These are phyloP conservation scores for Lepus townsendii DNA, from an alignment of 2,797 vertebrate genomes.

Conservation along the genomic window DNA sequence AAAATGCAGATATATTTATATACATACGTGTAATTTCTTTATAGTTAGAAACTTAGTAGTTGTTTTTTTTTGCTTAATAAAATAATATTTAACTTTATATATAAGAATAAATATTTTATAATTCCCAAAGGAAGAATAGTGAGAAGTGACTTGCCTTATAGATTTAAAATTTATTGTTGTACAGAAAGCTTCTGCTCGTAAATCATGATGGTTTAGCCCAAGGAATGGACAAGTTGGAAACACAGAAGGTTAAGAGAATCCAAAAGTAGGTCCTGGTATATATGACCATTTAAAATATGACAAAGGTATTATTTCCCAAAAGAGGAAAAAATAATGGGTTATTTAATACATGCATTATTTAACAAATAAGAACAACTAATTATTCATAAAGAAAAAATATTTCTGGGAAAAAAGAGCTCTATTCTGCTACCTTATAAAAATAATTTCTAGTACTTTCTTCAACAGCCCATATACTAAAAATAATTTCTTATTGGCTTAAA, in stretches of 20 bases:
- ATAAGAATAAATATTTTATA: background rate
- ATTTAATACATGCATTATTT: background rate
- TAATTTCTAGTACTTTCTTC: background rate
- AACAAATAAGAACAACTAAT: background rate
- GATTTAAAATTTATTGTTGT: background rate
- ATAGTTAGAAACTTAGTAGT: background rate
- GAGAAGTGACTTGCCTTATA: background rate
- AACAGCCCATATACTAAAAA: too few species aligned
- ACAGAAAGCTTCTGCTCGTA: background rate
- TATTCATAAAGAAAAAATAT: background rate
- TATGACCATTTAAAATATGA: background rate
- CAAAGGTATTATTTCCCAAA: background rate
- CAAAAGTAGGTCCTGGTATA: background rate
- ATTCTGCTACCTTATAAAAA: background rate
- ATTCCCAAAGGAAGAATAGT: background rate
- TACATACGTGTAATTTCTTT: background rate
- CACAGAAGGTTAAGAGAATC: background rate
- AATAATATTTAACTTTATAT: background rate
- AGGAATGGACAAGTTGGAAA: background rate
- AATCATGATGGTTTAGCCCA: background rate
- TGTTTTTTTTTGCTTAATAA: background rate
- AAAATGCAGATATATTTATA: background rate
- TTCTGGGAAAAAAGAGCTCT: background rate
- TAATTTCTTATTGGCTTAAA: background rate
- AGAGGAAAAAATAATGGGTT: background rate